Evolutionary conservation across 2,797 vertebrate genomes (phyloP), one percentile per base, ranked within the genome.

Genomic region (Geotrypetes seraphini): DNA sequence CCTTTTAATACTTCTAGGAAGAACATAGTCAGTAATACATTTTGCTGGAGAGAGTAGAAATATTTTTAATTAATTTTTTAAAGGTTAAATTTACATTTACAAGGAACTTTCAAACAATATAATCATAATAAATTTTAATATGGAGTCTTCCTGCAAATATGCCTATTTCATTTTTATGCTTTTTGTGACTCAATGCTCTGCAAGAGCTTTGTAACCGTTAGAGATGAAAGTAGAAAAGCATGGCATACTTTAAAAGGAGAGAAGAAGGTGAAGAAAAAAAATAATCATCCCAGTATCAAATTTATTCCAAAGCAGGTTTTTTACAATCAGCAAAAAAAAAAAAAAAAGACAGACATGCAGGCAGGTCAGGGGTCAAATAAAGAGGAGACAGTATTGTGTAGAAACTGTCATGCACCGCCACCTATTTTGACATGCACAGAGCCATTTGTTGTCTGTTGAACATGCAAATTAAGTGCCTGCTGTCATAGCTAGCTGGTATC

Each of bases 361-460:
- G 65, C 84, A 81, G 85, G 93, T 92, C 92, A 84, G 81, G 87
- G 95, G 90, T 96, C 89, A 87, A 79, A 60, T 75, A 81, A 85
- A 88, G 86, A 92, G 92, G 92, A 97, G 95, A 95, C 94, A 92
- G 93, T 82, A 92, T 95, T 95, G 92, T 97, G 93, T 91, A 87
- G 92, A 73, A 92, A 89, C 95, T 97, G 94, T 97, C 95, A 99
- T 83, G 92, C 94, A 92, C 91, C 92, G 90, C 91, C 92, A 92
- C 94, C 94, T 96, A 93, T 91, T 96, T 91, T 97, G 92, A 99
- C 95, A 97, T 93, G 92, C 95, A 95, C 85, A 79, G 87, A 88
- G 84, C 92, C 90, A 92, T 95, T 95, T 95, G 94, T 96, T 97
- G 95, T 97, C 95, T 99, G 92, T 97, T 81, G 89, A 92, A 96